Conservation (phyloP, 2,113 vertebrate genomes). For the Nettapus auritus region DNA sequence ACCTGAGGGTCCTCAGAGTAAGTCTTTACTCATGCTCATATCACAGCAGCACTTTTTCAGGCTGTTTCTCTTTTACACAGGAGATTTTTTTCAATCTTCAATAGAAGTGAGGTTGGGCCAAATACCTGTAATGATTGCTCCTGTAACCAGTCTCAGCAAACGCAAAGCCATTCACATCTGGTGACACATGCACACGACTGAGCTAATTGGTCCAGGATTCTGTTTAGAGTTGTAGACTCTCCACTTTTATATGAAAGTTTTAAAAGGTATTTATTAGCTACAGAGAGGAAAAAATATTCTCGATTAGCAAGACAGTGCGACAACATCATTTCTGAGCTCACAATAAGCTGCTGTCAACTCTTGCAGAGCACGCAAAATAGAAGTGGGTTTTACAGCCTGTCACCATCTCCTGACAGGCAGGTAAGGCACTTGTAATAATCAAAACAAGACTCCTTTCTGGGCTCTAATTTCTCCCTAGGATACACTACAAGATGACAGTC, state of each 20-base stretch:
- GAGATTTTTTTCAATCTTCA: neutral
- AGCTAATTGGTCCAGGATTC: neutral
- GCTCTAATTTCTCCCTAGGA: neutral
- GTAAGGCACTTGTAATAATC: neutral
- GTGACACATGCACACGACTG: neutral
- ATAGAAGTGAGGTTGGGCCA: neutral
- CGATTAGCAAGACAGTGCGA: neutral
- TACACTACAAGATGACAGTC: neutral
- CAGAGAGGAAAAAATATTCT: neutral
- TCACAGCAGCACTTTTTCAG: neutral
- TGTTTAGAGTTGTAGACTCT: neutral
- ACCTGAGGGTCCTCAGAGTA: neutral
- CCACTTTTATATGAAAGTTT: neutral
- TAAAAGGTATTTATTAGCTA: neutral
- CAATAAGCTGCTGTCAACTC: conserved; percentile 26
- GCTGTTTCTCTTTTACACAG: neutral
- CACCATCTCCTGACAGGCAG: conserved; percentile 20
- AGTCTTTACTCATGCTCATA: neutral
- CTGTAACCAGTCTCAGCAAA: neutral
- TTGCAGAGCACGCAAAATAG: neutral
- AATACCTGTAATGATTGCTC: neutral
- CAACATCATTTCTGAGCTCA: neutral
- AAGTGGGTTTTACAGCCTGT: conserved; percentile 20
- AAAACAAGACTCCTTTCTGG: conserved; percentile 25
- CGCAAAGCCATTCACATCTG: neutral